A percentile compares a stretch with the other conserved stretches of the same genome.
phyloP scores from a whole-genome alignment of 2,113 vertebrate genomes.

The Nothoprocta perdicaria region DNA sequence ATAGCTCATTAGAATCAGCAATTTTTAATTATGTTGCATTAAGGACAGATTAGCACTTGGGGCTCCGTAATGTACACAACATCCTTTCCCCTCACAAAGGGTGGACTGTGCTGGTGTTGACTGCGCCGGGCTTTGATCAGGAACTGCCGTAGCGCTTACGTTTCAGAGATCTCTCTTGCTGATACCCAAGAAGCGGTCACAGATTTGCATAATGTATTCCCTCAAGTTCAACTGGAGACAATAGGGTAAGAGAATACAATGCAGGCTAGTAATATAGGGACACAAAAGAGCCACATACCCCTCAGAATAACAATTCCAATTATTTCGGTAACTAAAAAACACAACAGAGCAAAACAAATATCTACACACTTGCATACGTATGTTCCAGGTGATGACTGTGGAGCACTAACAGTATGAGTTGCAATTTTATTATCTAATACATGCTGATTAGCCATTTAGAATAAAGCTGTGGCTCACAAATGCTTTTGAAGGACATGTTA shows the following conservation, averaged over 20 bases:
- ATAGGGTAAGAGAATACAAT: constrained; percentile 25
- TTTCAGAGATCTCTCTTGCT: constrained; percentile 53
- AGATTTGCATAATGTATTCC: constrained; percentile 66
- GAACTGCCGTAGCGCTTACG: not conserved
- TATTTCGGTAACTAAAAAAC: not conserved
- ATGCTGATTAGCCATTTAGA: not conserved
- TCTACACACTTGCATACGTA: not conserved
- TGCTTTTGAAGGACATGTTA: not conserved
- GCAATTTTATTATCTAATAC: not conserved
- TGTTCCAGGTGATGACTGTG: not conserved
- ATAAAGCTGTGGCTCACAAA: not conserved
- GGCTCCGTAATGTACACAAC: not conserved
- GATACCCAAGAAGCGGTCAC: constrained; percentile 28
- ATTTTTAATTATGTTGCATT: not conserved
- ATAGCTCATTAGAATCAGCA: not conserved
- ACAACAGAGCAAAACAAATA: not conserved
- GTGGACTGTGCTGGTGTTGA: not conserved
- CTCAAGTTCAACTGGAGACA: constrained; percentile 56
- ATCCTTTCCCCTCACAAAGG: not conserved
- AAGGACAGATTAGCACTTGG: not conserved
- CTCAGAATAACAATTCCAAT: not conserved
- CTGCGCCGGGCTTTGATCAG: not conserved
- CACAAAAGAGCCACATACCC: not conserved
- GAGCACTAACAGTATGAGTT: not conserved
- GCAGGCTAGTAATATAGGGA: not conserved